Conservation (phyloP, 2,113 vertebrate genomes). For the Gasterosteus aculeatus region DNA sequence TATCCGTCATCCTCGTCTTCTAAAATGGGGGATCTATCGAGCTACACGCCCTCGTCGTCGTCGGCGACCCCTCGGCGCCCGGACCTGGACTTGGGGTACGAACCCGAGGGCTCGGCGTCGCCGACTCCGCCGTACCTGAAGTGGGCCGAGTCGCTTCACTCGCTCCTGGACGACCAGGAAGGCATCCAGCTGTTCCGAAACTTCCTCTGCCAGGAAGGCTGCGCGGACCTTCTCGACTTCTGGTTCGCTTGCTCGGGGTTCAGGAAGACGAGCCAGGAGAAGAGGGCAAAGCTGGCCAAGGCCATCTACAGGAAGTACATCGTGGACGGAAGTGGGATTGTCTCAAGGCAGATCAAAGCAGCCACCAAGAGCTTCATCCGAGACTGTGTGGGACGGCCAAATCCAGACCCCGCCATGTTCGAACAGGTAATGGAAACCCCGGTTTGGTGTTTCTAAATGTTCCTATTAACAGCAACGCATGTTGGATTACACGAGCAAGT, state of each 20-base stretch:
- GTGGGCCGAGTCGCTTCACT: constrained; percentile 95
- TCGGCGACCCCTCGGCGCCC: constrained; percentile 88
- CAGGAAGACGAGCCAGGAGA: constrained; percentile 89
- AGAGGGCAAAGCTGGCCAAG: constrained; percentile 92
- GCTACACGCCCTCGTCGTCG: constrained; percentile 78
- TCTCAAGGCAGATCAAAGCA: constrained; percentile 91
- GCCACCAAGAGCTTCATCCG: constrained; percentile 95
- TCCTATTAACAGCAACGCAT: not conserved
- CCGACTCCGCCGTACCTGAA: constrained; percentile 92
- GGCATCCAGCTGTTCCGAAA: constrained; percentile 93
- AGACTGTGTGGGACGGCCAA: constrained; percentile 89
- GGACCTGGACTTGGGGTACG: constrained; percentile 93
- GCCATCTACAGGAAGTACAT: constrained; percentile 98
- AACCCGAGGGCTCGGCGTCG: constrained; percentile 94
- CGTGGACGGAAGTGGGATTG: constrained; percentile 88
- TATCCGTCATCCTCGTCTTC: constrained; percentile 80
- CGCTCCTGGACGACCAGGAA: constrained; percentile 94
- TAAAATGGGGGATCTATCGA: constrained; percentile 84
- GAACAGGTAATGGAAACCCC: constrained; percentile 77
- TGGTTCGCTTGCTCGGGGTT: constrained; percentile 99
- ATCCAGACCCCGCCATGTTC: constrained; percentile 93
- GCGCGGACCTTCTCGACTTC: constrained; percentile 93
- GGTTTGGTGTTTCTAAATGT: constrained; percentile 6
- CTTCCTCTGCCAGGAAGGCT: constrained; percentile 92
- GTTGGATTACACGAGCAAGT: not conserved